phyloP scores from a whole-genome alignment of 2,888 invertebrate species.

The Sinohyriopsis cumingii region DNA sequence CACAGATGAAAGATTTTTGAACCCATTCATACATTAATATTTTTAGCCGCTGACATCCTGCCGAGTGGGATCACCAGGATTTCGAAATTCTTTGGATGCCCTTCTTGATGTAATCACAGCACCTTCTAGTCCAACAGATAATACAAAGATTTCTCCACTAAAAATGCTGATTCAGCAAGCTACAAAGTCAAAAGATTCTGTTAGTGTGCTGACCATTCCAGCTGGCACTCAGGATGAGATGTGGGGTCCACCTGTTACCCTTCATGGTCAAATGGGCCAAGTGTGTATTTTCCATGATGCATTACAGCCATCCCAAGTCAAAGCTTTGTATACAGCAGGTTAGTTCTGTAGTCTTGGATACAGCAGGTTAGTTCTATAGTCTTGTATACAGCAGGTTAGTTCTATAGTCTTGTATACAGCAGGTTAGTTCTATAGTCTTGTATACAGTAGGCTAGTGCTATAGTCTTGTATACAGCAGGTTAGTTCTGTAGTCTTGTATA shows the following conservation, averaged over 20 bases:
- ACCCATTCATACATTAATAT: too few relatives aligned
- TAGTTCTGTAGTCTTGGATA: slow-evolving; percentile 9
- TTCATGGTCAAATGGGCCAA: slow-evolving; percentile 76
- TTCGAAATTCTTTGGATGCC: slow-evolving; percentile 16
- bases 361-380: too few relatives aligned
- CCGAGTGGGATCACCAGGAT: slow-evolving; percentile 50
- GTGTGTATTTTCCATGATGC: slow-evolving; percentile 75
- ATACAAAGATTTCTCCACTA: slow-evolving; percentile 31
- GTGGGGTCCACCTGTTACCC: slow-evolving; percentile 75
- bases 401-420: too few relatives aligned
- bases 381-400: too few relatives aligned
- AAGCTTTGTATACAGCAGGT: slow-evolving; percentile 70
- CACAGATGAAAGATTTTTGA: too few relatives aligned
- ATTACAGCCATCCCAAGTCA: slow-evolving; percentile 69
- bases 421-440: too few relatives aligned
- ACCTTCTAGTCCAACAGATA: not conserved
- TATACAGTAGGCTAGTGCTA: too few relatives aligned
- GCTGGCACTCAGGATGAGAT: slow-evolving; percentile 76
- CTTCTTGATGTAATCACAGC: slow-evolving; percentile 14
- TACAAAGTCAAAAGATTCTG: slow-evolving; percentile 58
- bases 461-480: too few relatives aligned
- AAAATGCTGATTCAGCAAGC: slow-evolving; percentile 42
- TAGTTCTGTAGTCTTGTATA: too few relatives aligned
- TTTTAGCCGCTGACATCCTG: slow-evolving; percentile 46
- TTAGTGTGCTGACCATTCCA: slow-evolving; percentile 74